Evolutionary conservation across 2,113 vertebrate species (phyloP), one percentile per base, ranked within the genome.

Genomic region (Thunnus thynnus): DNA sequence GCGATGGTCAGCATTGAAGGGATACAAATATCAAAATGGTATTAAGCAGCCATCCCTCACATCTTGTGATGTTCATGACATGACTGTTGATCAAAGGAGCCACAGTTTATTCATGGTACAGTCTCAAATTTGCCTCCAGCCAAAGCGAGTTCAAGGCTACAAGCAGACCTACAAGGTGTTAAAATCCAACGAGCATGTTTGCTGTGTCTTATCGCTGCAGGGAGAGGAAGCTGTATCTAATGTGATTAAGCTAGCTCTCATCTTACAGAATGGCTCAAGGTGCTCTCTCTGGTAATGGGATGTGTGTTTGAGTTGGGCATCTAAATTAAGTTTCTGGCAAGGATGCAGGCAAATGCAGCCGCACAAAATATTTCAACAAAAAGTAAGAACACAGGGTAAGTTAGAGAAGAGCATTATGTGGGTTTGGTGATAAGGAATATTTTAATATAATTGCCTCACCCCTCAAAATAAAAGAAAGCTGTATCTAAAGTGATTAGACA

Each of bases 181-280:
- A 44, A 65, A 76, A 72, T 30, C 51, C 20, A 0, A 71, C 44
- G 1, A 56, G 70, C 48, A 20, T 84, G 84, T 86, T 67, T 56
- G 27, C 66, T 54, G 72, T 13, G 47, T 76, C 18, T 77, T 69
- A 72, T 82, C 20, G 2, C 71, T 58, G 5, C 32, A 65, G 58
- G 60, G 50, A 2, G 17, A 75, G 22, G 41, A 78, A 63, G 76
- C 72, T 77, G 75, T 11, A 75, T 78, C 76, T 82, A 78, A 90
- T 76, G 76, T 27, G 52, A 90, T 90, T 85, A 85, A 65, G 55
- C 25, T 58, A 57, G 58, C 74, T 65, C 63, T 46, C 48, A 55
- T 89, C 46, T 71, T 27, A 36, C 20, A 80, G 55, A 71, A 63
- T 12, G 22, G 60, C 52, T 80, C 1, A 0, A 27, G 63, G 36